Conservation (phyloP, 2,113 vertebrate species). For the Labrus mixtus region DNA sequence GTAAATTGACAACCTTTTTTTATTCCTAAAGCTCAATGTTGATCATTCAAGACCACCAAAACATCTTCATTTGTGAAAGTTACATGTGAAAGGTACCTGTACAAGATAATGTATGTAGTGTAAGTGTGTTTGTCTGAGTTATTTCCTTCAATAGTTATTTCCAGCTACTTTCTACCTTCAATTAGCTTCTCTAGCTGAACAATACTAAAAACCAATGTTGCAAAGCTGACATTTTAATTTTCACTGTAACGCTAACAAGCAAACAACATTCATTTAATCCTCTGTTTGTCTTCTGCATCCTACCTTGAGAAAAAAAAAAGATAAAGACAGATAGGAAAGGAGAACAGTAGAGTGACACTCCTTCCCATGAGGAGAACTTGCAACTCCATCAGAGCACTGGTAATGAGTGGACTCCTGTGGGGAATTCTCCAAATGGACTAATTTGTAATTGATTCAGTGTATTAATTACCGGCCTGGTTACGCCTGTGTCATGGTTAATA, state of each 20-base stretch:
- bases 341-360: conserved; percentile 67
- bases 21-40: conserved; percentile 47
- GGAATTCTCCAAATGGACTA: conserved; percentile 84
- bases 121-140: too few species aligned
- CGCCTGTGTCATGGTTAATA: conserved; percentile 87
- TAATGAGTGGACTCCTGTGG: conserved; percentile 83
- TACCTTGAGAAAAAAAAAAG: conserved; percentile 58
- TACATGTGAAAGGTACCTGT: too few species aligned
- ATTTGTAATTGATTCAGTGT: conserved; percentile 87
- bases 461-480: conserved; percentile 86
- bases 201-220: conserved; percentile 22
- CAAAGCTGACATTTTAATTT: conserved; percentile 45
- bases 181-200: conserved; percentile 14
- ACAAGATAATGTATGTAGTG: too few species aligned
- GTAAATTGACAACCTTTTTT: conserved; percentile 14
- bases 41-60: conserved; percentile 56
- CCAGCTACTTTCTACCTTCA: background rate
- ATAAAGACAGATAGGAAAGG: conserved; percentile 61
- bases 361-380: conserved; percentile 69
- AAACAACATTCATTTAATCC: conserved; percentile 51
- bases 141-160: too few species aligned
- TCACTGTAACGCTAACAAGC: conserved; percentile 37
- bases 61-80: background rate
- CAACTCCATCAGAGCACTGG: conserved; percentile 77
- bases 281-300: conserved; percentile 50